Evolutionary conservation across 2,797 vertebrate genomes (phyloP).

Genomic region (Balearica regulorum): DNA sequence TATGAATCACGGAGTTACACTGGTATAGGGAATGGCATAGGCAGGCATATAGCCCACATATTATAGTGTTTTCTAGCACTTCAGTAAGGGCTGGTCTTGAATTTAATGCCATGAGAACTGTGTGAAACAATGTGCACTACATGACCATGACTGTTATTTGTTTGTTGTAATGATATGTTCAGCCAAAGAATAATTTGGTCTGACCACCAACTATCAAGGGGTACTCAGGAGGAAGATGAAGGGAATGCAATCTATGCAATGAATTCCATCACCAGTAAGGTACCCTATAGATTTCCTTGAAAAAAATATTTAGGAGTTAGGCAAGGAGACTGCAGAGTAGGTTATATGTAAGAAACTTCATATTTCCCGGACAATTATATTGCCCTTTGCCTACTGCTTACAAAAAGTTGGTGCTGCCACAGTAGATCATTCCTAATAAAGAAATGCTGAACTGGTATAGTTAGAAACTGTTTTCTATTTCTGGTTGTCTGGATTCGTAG

Average conservation of each 20-base stretch:
- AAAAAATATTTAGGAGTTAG: neutral
- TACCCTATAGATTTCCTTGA: neutral
- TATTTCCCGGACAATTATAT: neutral
- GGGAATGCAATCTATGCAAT: neutral
- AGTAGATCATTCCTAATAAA: neutral
- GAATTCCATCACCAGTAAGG: neutral
- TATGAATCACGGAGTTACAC: neutral
- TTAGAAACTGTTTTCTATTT: neutral
- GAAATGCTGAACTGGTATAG: neutral
- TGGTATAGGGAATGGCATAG: neutral
- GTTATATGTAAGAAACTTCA: neutral
- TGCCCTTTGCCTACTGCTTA: neutral
- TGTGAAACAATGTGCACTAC: neutral
- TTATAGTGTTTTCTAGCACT: neutral
- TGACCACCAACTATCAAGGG: neutral
- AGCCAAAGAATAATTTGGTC: neutral
- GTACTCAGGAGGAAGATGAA: neutral
- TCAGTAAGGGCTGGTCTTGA: neutral
- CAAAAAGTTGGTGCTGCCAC: neutral
- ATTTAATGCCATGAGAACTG: neutral
- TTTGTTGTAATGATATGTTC: neutral
- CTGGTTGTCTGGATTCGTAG: neutral
- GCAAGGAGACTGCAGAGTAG: neutral
- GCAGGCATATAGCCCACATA: neutral
- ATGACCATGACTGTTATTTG: neutral